Evolutionary conservation across 2,888 invertebrate species (phyloP), one percentile per base, ranked within the genome.

Genomic region (Drosophila paracracens): DNA sequence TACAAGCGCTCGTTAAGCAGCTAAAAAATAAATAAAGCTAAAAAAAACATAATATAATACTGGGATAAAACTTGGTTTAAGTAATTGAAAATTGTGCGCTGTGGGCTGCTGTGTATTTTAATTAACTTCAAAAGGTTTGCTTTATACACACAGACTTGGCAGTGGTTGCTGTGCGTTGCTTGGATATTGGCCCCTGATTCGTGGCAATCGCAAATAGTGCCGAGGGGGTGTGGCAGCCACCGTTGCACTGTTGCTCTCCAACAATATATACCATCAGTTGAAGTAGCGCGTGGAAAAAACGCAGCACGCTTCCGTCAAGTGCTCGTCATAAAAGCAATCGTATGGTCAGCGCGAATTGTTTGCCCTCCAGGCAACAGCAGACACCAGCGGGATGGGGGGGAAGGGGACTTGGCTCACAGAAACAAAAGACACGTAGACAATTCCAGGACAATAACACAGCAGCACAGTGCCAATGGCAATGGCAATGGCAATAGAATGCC

Each of bases 361-460:
- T 79, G 70, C 70, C 51, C 10, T n/a, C 25, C 36, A 29, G 64
- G 72, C 72, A 72, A 64, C 43, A 29, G 38, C 38, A 56, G 54
- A 27, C 29, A 51, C 13, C 29, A 29, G 16, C 10, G 3, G 54
- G 35, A 31, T 35, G 8, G 21, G 18, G 50, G 13, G 18, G 4
- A 8, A 10, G n/a, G 16, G 43, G 31, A n/a, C n/a, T 33, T 31
- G 27, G 43, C 70, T 60, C 52, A 58, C 46, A 58, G 67, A 70
- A 82, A 85, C 88, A 88, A 88, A 80, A 73, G 83, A 43, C 88
- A 82, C 88, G 89, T 85, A 77, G 83, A 74, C 84, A 81, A 81
- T 88, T 78, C 67, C 72, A 60, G 61, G 53, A 58, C 60, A 69
- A 61, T 60, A 62, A 52, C 25, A 25, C 52, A 21, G 33, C 54